phyloP scores from a whole-genome alignment of 1,140 invertebrate species.

The Hyposmocoma kahamanoa region DNA sequence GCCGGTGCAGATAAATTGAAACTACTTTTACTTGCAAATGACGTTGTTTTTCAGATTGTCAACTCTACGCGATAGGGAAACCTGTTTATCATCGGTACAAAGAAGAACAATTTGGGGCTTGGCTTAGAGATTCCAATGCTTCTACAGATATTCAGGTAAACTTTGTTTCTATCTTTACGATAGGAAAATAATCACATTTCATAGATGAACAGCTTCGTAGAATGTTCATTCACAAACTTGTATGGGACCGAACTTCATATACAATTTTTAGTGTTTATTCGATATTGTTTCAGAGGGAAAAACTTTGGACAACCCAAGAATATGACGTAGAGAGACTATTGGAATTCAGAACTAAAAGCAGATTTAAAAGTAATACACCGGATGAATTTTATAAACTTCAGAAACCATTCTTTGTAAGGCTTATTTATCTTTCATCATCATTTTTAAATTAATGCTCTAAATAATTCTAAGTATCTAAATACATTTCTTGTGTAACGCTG shows the following conservation, averaged over 20 bases:
- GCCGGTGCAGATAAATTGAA: conserved; percentile 4
- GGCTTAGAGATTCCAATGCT: conserved; percentile 88
- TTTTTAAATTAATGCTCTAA: too few species aligned
- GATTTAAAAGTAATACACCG: conserved; percentile 76
- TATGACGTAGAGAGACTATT: conserved; percentile 81
- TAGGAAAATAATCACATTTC: too few species aligned
- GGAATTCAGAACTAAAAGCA: conserved; percentile 84
- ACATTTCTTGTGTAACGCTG: too few species aligned
- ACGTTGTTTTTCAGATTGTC: conserved; percentile 80
- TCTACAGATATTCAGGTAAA: conserved; percentile 70
- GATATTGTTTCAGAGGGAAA: conserved; percentile 75
- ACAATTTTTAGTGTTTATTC: too few species aligned
- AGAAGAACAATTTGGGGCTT: conserved; percentile 84
- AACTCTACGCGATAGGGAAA: conserved; percentile 92
- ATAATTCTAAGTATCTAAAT: too few species aligned
- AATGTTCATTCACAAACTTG: too few species aligned
- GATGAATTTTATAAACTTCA: conserved; percentile 63
- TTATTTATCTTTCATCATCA: too few species aligned
- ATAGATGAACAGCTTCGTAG: too few species aligned
- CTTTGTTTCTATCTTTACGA: not conserved
- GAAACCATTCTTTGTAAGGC: conserved; percentile 65
- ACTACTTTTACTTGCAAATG: conserved; percentile 12
- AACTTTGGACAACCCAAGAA: conserved; percentile 89
- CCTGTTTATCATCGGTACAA: conserved; percentile 90
- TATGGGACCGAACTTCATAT: too few species aligned